A percentile compares a stretch with the other conserved stretches of the same genome.
Evolutionary conservation across 2,888 invertebrate genomes (phyloP).

Genomic region (Mythimna loreyi): DNA sequence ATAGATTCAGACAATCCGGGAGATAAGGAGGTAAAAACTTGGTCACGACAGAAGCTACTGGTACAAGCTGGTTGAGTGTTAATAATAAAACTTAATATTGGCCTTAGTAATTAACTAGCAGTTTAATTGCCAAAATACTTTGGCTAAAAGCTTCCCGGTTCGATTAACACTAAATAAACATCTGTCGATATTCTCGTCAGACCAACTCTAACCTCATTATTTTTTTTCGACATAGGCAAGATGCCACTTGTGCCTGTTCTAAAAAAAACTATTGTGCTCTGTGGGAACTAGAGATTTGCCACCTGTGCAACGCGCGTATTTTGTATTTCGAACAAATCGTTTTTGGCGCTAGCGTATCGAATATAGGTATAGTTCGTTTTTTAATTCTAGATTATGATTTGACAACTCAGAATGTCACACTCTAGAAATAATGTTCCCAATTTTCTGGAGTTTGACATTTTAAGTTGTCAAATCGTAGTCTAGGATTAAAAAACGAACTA

Average conservation of each 20-base stretch:
- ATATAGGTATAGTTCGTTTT: too few relatives aligned
- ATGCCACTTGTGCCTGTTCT: slow-evolving; percentile 72
- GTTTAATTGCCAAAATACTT: slow-evolving; percentile 11
- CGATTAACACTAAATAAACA: slow-evolving; percentile 36
- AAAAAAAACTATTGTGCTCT: slow-evolving; percentile 76
- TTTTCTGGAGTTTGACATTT: too few relatives aligned
- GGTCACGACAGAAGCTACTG: too few relatives aligned
- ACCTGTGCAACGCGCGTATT: slow-evolving; percentile 73
- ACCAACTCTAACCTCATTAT: slow-evolving; percentile 69
- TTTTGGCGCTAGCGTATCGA: slow-evolving; percentile 34
- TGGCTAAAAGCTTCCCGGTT: slow-evolving; percentile 1
- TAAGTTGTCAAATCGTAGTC: too few relatives aligned
- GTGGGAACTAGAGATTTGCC: slow-evolving; percentile 81
- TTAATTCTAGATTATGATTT: too few relatives aligned
- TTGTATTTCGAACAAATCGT: slow-evolving; percentile 48
- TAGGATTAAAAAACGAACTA: too few relatives aligned
- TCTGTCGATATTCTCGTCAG: slow-evolving; percentile 41
- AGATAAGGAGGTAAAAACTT: too few relatives aligned
- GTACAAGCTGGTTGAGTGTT: too few relatives aligned
- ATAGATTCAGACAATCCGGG: too few relatives aligned
- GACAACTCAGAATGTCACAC: too few relatives aligned
- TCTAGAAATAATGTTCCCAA: too few relatives aligned
- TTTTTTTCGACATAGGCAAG: slow-evolving; percentile 73
- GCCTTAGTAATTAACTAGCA: background rate
- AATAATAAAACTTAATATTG: background rate